A percentile compares a stretch with the other conserved stretches of the same genome.
Conservation (phyloP, 2,888 invertebrate species). For the Criorhina ranunculi region DNA sequence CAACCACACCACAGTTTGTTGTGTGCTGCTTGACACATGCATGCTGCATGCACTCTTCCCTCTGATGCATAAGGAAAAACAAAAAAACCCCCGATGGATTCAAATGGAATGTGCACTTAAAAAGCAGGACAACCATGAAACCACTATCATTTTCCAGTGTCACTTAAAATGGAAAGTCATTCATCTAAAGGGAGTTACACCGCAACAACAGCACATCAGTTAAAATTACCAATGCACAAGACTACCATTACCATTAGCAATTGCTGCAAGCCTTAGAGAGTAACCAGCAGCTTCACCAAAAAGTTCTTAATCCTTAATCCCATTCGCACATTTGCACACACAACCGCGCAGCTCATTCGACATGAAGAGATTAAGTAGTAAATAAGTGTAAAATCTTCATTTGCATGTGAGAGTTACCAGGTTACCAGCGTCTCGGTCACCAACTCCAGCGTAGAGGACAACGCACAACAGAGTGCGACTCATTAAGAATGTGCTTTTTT, state of each 20-base stretch:
- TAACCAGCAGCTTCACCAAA: slow-evolving; percentile 17
- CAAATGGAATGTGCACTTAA: slow-evolving; percentile 73
- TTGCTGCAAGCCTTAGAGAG: slow-evolving; percentile 43
- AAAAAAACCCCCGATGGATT: slow-evolving; percentile 21
- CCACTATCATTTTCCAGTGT: slow-evolving; percentile 78
- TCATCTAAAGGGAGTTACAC: slow-evolving; percentile 78
- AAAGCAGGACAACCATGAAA: slow-evolving; percentile 65
- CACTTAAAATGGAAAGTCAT: slow-evolving; percentile 81
- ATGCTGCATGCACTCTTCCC: slow-evolving; percentile 16
- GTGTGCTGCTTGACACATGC: slow-evolving; percentile 27
- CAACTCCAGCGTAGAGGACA: slow-evolving; percentile 36
- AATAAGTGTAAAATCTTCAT: slow-evolving; percentile 73
- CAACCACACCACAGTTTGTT: slow-evolving; percentile 40
- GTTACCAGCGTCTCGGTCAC: slow-evolving; percentile 50
- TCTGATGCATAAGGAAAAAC: slow-evolving; percentile 2
- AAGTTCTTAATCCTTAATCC: slow-evolving; percentile 60
- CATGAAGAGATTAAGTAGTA: slow-evolving; percentile 72
- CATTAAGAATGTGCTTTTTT: slow-evolving; percentile 62
- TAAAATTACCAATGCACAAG: slow-evolving; percentile 73
- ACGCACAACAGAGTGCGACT: slow-evolving; percentile 54
- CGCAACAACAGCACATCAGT: slow-evolving; percentile 71
- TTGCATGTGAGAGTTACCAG: slow-evolving; percentile 54
- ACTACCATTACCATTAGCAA: slow-evolving; percentile 70
- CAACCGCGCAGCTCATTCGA: slow-evolving; percentile 46
- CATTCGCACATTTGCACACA: slow-evolving; percentile 31